Evolutionary conservation across 1,140 invertebrate genomes (phyloP).

Genomic region (Cydia strobilella): DNA sequence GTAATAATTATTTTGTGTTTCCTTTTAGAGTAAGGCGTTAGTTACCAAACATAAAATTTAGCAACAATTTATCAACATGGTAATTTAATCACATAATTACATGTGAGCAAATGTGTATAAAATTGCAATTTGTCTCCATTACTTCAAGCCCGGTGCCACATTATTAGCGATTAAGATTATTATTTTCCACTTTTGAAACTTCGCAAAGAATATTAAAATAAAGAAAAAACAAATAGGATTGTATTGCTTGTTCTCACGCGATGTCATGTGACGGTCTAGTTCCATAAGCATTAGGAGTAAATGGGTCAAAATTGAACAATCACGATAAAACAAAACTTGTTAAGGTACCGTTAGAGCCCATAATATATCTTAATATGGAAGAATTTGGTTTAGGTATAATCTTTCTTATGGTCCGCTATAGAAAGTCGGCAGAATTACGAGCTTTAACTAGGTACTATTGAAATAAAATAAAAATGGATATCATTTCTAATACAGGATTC

Average conservation of each 20-base stretch:
- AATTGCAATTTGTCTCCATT: conserved; percentile 19
- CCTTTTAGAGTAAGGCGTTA: background rate
- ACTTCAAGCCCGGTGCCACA: background rate
- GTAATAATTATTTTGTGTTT: too few species aligned
- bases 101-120: conserved; percentile 20
- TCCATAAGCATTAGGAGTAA: conserved; percentile 22
- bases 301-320: conserved; percentile 24
- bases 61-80: background rate
- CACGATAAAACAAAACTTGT: conserved; percentile 23
- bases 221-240: conserved; percentile 15
- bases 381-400: background rate
- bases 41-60: background rate
- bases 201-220: background rate
- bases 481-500: too few species aligned
- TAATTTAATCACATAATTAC: conserved; percentile 16
- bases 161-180: conserved; percentile 28
- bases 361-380: background rate
- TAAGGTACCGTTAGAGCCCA: background rate
- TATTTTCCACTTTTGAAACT: conserved; percentile 29
- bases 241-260: conserved; percentile 19
- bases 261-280: background rate
- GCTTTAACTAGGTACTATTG: too few species aligned
- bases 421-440: too few species aligned
- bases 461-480: too few species aligned
- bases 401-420: background rate